Evolutionary conservation across 2,888 invertebrate genomes (phyloP).

Genomic region (Lithophane ornitopus): DNA sequence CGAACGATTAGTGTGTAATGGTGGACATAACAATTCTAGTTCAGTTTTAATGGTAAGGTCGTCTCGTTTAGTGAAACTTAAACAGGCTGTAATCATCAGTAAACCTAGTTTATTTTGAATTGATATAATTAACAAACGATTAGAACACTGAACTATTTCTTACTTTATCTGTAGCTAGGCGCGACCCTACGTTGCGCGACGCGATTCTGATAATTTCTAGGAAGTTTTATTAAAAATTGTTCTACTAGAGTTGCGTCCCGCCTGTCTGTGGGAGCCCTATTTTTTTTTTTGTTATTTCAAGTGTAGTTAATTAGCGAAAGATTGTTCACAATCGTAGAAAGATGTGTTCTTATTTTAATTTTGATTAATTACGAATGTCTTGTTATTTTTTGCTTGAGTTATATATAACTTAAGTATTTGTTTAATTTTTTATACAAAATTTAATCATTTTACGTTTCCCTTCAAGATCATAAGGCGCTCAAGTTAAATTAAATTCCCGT

Average conservation of each 20-base stretch:
- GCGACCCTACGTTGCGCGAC: no score
- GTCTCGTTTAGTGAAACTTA: neutral
- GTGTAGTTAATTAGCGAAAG: neutral
- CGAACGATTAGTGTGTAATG: slow-evolving; percentile 21
- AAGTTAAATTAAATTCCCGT: neutral
- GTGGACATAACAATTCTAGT: slow-evolving; percentile 28
- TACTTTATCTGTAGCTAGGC: no score
- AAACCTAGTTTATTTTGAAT: neutral
- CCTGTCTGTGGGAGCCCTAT: no score
- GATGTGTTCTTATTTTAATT: no score
- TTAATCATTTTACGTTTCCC: neutral
- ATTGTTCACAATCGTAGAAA: no score
- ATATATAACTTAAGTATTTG: neutral
- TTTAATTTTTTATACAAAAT: neutral
- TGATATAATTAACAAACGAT: neutral
- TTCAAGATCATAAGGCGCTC: neutral
- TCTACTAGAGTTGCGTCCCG: no score
- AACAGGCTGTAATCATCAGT: neutral
- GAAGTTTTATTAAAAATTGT: no score
- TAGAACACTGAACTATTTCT: neutral
- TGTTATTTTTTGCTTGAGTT: neutral
- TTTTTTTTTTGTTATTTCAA: neutral
- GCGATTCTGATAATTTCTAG: no score
- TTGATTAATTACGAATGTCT: no score
- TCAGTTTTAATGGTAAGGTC: slow-evolving; percentile 11